phyloP scores from a whole-genome alignment of 1,140 invertebrate species.

The Pseudomyrmex pallidus region DNA sequence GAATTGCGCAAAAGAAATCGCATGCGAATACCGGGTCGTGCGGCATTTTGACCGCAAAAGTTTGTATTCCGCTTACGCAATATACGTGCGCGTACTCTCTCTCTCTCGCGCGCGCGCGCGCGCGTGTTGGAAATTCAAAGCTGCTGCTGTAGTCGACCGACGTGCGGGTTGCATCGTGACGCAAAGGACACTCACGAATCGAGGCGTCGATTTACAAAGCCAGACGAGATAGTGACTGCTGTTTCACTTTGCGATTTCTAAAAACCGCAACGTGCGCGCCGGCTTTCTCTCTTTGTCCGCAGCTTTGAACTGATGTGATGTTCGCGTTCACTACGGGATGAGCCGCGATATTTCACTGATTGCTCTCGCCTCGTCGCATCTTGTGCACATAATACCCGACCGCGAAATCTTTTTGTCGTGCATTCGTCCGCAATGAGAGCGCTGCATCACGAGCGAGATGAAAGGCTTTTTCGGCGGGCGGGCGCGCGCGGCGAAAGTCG shows the following conservation, averaged over 20 bases:
- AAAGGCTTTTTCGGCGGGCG: neutral
- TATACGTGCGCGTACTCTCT: neutral
- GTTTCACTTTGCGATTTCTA: conserved; percentile 69
- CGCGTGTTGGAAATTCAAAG: conserved; percentile 68
- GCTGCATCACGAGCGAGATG: neutral
- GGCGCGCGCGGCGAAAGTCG: neutral
- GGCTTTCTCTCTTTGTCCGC: neutral
- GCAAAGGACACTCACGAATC: conserved; percentile 58
- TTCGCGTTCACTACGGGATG: neutral
- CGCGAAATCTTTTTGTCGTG: neutral
- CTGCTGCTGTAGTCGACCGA: conserved; percentile 29
- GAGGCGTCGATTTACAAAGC: conserved; percentile 67
- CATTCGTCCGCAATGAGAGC: neutral
- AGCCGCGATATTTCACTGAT: conserved; percentile 30
- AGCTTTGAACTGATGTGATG: neutral
- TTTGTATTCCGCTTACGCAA: conserved; percentile 60
- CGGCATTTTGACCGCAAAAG: conserved; percentile 48
- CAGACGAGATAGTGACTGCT: neutral
- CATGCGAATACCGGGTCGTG: neutral
- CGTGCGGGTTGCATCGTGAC: conserved; percentile 61
- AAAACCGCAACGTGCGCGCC: conserved; percentile 50
- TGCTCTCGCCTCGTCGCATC: neutral
- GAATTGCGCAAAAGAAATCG: conserved; percentile 20
- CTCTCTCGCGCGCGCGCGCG: no score
- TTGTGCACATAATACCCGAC: neutral